Conservation (phyloP, 2,797 vertebrate species). For the Valencia hispanica region DNA sequence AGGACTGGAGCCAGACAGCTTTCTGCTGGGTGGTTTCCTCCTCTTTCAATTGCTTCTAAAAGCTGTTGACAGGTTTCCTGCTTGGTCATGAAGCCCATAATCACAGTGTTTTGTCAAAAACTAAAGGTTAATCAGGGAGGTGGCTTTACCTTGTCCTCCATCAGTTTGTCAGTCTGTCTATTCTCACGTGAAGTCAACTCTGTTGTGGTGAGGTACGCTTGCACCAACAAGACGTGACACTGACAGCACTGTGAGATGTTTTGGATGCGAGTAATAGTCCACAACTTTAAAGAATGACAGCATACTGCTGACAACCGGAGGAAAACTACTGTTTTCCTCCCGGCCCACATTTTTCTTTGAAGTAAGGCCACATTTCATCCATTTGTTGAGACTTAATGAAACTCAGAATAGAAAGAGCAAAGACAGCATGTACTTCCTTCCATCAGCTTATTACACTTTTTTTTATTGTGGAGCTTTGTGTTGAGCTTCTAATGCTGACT, state of each 20-base stretch:
- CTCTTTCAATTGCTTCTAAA: constrained; percentile 45
- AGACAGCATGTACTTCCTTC: background rate
- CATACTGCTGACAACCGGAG: constrained; percentile 13
- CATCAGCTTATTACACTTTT: background rate
- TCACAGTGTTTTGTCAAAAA: constrained; percentile 66
- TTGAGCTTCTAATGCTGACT: no score
- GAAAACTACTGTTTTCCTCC: constrained; percentile 11
- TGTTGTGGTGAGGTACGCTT: constrained; percentile 48
- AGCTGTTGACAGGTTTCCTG: constrained; percentile 35
- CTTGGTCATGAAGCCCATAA: constrained; percentile 62
- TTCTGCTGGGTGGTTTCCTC: constrained; percentile 34
- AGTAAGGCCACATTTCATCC: background rate
- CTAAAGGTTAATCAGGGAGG: constrained; percentile 59
- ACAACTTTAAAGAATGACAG: constrained; percentile 42
- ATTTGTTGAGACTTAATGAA: background rate
- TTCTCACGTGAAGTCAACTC: constrained; percentile 45
- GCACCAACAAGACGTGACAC: constrained; percentile 55
- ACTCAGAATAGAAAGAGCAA: background rate
- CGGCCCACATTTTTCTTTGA: constrained; percentile 10
- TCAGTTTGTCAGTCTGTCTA: constrained; percentile 48
- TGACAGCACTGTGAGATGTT: constrained; percentile 50
- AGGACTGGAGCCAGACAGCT: constrained; percentile 42
- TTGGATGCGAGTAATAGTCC: constrained; percentile 42
- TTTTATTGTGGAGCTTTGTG: no score
- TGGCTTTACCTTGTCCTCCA: constrained; percentile 55